Conservation (phyloP, 64 coral and sea anemone genomes). For the Anthopleura sola region DNA sequence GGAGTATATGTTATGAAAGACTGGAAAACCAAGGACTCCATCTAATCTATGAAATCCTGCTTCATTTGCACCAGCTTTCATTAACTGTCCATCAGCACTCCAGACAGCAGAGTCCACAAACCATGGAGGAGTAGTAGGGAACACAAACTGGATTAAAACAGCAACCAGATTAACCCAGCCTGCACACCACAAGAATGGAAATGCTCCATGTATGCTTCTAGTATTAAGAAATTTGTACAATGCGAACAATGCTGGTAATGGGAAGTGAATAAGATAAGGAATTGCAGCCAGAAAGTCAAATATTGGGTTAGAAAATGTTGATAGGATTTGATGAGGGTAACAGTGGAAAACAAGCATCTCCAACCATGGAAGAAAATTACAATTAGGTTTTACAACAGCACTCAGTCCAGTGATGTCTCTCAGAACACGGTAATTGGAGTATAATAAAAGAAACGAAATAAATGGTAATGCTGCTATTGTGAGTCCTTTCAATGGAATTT, state of each 20-base stretch:
- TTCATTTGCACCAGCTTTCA: constrained; percentile 88
- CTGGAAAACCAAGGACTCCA: constrained; percentile 82
- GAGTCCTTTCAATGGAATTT: constrained; percentile 74
- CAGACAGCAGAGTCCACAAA: constrained; percentile 97
- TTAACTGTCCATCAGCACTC: constrained; percentile 67
- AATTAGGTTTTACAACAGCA: constrained; percentile 70
- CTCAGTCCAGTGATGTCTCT: constrained; percentile 76
- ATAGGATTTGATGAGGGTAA: constrained; percentile 93
- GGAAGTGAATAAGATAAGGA: constrained; percentile 95
- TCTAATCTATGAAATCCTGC: constrained; percentile 97
- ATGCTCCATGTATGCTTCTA: constrained; percentile 63
- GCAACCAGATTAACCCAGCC: constrained; percentile 97
- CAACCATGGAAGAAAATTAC: constrained; percentile 85
- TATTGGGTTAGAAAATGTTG: constrained; percentile 89
- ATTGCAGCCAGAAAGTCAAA: constrained; percentile 95
- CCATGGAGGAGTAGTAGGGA: constrained; percentile 97
- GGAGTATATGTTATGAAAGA: constrained; percentile 94
- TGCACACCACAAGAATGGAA: constrained; percentile 87
- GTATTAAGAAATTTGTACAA: constrained; percentile 80
- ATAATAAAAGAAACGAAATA: constrained; percentile 75
- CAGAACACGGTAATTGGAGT: constrained; percentile 89
- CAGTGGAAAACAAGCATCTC: constrained; percentile 96
- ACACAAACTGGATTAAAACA: constrained; percentile 84
- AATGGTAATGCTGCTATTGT: constrained; percentile 70
- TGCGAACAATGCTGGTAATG: constrained; percentile 82